Conservation (phyloP, 2,797 vertebrate species). For the Ispidina lecontei region DNA sequence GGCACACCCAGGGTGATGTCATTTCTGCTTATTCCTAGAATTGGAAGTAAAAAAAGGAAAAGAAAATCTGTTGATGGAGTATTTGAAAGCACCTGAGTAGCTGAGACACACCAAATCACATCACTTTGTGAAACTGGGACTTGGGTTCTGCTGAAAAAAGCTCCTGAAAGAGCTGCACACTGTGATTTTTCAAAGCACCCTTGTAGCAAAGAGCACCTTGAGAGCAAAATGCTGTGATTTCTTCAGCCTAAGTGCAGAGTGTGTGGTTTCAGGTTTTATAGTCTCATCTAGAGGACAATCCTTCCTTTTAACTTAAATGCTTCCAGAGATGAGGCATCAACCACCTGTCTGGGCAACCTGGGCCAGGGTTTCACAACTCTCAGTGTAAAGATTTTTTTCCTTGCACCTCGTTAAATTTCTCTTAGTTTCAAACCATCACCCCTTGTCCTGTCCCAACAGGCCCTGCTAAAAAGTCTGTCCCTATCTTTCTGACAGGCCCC, state of each 20-base stretch:
- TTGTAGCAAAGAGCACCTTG: not conserved
- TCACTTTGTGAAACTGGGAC: not conserved
- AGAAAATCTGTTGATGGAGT: not conserved
- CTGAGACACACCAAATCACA: not conserved
- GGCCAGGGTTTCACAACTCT: not conserved
- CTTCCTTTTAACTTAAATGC: fast-evolving
- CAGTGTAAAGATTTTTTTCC: not conserved
- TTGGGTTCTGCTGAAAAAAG: not conserved
- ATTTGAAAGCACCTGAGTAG: not conserved
- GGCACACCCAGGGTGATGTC: too few relatives aligned
- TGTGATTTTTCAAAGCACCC: not conserved
- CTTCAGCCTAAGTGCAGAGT: not conserved
- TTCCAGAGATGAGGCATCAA: not conserved
- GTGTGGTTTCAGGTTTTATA: not conserved
- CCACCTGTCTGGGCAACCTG: not conserved
- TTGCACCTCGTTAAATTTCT: not conserved
- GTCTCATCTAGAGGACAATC: not conserved
- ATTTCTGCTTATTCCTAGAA: not conserved
- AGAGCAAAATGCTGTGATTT: not conserved
- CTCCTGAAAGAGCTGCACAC: not conserved
- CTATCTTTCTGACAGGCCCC: not conserved
- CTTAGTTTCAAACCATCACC: not conserved
- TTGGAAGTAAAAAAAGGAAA: not conserved
- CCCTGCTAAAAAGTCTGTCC: not conserved
- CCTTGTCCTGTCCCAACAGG: not conserved